These are phyloP conservation scores for Sceliomorpha sp. DNA, from an alignment of 2,888 invertebrate genomes.

Conservation along the genomic window DNA sequence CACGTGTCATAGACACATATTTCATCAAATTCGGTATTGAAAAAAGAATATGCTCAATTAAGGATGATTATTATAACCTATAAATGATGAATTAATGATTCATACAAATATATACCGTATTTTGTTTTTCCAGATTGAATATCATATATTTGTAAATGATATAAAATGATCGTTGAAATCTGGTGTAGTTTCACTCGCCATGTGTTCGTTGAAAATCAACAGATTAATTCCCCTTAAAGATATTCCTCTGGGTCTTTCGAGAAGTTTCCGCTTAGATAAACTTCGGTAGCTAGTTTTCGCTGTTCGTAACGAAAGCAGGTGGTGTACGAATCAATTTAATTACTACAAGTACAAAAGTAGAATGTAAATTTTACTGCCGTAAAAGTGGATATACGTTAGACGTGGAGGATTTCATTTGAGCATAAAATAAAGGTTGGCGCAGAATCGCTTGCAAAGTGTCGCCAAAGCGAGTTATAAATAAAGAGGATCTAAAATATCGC, in stretches of 20 bases:
- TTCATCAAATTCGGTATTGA: no score
- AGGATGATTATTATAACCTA: no score
- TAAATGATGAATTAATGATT: no score
- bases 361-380: conserved; percentile 25
- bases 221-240: conserved; percentile 30
- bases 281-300: conserved; percentile 24
- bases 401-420: conserved; percentile 25
- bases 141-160: no score
- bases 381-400: background rate
- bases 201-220: background rate
- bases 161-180: no score
- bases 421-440: conserved; percentile 14
- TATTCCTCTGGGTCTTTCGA: conserved; percentile 14
- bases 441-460: background rate
- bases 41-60: no score
- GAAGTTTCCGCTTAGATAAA: conserved; percentile 36
- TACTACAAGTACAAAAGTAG: conserved; percentile 18
- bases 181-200: background rate
- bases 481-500: no score
- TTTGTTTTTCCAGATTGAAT: no score
- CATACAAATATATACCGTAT: no score
- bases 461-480: no score
- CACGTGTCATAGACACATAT: no score
- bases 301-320: conserved; percentile 25
- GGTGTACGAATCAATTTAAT: conserved; percentile 40